A percentile compares a stretch with the other conserved stretches of the same genome.
phyloP scores from a whole-genome alignment of 2,113 vertebrate genomes.

The Ameiurus melas region DNA sequence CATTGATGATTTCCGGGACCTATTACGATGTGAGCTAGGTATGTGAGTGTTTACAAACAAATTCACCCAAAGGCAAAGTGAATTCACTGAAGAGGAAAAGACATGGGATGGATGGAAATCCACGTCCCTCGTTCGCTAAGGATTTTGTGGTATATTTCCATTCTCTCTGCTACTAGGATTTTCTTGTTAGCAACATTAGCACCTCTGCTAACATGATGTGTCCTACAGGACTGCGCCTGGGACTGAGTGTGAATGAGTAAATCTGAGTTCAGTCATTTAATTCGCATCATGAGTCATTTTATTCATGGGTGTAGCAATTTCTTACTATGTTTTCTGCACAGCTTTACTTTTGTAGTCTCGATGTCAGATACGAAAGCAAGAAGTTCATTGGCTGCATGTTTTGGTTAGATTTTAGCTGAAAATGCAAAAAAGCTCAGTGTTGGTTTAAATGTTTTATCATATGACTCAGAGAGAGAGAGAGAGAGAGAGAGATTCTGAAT shows the following conservation, averaged over 20 bases:
- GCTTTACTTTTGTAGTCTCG: neutral
- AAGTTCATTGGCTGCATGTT: neutral
- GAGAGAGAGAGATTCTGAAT: slow-evolving; percentile 1
- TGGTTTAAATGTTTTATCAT: neutral
- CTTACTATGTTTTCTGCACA: neutral
- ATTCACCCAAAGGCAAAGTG: too few species aligned
- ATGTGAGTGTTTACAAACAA: neutral
- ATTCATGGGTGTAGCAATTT: neutral
- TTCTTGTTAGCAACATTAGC: neutral
- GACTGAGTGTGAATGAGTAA: too few species aligned
- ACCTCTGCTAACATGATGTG: neutral
- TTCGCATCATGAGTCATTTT: neutral
- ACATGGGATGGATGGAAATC: neutral
- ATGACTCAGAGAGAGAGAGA: neutral
- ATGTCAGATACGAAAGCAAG: neutral
- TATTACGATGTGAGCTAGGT: neutral
- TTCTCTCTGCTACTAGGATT: neutral
- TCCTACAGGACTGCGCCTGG: neutral
- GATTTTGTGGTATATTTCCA: neutral
- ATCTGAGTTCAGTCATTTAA: neutral
- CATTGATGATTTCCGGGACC: neutral
- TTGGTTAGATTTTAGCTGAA: neutral
- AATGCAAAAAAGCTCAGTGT: neutral
- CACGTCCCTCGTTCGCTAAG: neutral
- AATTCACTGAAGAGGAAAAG: neutral